Conservation (phyloP, 2,113 vertebrate genomes). For the Bubo bubo region DNA sequence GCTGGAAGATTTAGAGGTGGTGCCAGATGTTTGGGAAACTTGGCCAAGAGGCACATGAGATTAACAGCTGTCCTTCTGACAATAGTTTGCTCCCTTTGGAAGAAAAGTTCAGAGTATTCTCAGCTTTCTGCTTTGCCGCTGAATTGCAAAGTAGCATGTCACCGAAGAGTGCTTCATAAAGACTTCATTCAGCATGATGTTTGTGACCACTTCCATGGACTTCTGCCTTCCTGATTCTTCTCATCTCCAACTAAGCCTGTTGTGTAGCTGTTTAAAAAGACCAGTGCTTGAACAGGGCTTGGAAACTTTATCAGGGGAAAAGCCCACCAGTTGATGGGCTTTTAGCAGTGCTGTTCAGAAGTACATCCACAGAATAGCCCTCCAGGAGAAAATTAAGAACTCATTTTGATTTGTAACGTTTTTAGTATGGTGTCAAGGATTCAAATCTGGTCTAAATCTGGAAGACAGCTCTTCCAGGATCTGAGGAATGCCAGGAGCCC, state of each 20-base stretch:
- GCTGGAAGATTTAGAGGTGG: not conserved
- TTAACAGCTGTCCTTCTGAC: slow-evolving; percentile 35
- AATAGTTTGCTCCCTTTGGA: not conserved
- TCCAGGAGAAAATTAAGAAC: slow-evolving; percentile 18
- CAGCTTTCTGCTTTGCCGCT: not conserved
- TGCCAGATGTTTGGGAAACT: slow-evolving; percentile 46
- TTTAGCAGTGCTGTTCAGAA: not conserved
- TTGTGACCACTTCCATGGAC: not conserved
- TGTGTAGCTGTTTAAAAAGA: not conserved
- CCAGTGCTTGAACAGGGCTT: not conserved
- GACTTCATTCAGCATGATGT: not conserved
- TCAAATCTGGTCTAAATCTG: slow-evolving; percentile 26
- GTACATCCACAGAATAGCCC: not conserved
- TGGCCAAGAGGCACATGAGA: slow-evolving; percentile 23
- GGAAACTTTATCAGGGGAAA: not conserved
- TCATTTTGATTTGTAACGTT: not conserved
- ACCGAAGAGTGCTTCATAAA: not conserved
- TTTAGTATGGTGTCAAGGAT: not conserved
- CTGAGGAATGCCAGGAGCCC: not conserved
- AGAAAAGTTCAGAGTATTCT: not conserved
- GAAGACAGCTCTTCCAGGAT: not conserved
- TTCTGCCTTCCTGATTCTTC: not conserved
- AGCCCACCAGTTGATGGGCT: not conserved
- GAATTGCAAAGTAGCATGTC: not conserved
- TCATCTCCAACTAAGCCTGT: not conserved